Evolutionary conservation across 2,113 vertebrate genomes (phyloP).

Genomic region (Accipiter virgatus): DNA sequence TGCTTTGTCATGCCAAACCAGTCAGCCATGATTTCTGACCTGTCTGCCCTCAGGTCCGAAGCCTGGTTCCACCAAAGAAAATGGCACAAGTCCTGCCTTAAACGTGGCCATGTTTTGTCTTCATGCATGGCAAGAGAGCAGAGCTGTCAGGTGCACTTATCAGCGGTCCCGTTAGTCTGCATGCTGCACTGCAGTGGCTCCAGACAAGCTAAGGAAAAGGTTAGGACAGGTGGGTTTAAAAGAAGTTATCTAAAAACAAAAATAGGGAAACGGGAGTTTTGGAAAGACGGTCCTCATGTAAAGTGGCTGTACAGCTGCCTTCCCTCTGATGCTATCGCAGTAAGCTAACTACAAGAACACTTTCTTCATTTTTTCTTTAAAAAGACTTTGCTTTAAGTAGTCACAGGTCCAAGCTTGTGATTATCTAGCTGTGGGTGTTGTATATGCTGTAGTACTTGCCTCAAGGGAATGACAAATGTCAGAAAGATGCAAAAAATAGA

Average conservation of each 20-base stretch:
- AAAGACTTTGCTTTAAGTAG: conserved; percentile 25
- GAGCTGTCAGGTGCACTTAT: not conserved
- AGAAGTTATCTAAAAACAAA: not conserved
- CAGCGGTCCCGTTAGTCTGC: not conserved
- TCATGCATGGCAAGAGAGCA: not conserved
- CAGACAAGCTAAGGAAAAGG: not conserved
- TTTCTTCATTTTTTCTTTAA: conserved; percentile 8
- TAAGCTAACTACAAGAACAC: not conserved
- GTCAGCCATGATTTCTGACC: not conserved
- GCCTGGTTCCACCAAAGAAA: not conserved
- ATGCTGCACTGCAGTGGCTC: not conserved
- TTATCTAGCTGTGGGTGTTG: conserved; percentile 62
- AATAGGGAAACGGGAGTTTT: not conserved
- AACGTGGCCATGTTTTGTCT: not conserved
- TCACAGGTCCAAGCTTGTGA: conserved; percentile 66
- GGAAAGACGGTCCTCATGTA: not conserved
- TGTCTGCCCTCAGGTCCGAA: not conserved
- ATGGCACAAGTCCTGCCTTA: not conserved
- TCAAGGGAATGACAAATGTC: conserved; percentile 68
- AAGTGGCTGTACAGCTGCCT: not conserved
- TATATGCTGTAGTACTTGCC: conserved; percentile 50
- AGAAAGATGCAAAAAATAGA: conserved; percentile 69
- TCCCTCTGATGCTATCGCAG: not conserved
- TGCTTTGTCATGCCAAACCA: not conserved
- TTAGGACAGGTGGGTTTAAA: not conserved